Base-by-base conservation (phyloP, 1,140 invertebrate genomes). In the Cotesia chilonis region DNA sequence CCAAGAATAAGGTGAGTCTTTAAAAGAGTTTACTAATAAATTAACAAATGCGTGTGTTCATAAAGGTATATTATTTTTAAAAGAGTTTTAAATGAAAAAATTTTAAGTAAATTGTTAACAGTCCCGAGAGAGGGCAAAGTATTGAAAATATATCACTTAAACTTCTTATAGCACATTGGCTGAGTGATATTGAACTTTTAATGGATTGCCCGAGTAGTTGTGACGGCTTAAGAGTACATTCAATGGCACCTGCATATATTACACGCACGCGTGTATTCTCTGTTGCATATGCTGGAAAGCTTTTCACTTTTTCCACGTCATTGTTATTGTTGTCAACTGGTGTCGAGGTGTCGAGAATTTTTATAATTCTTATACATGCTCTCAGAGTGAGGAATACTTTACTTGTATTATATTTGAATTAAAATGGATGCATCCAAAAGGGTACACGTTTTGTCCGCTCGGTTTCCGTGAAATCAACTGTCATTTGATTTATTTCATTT, bases 171-270 rank as follows among this genome's bases (percentile, higher is more conserved):
- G 6, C 6, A 59, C 5, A 20, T 35, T 14, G 35, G 35, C 17
- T 61, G 60, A 59, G 57, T 68, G 71, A 75, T 73, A 77, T 73
- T 73, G 59, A 68, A 76, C 72, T 68, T 51, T 76, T 76, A 74
- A 77, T 77, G 73, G 76, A 77, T 77, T 74, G 74, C 65, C 68
- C 71, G 69, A 70, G 57, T 64, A 68, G 64, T 20, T 51, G 54
- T 41, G 38, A 59, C 41, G 41, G 41, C 60, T 38, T 65, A 67
- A 70, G 38, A 57, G 54, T 14, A 20, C 51, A 70, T 74, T 76
- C 73, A 71, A 76, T 74, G 68, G 57, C 70, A 70, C 72, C 73
- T 72, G 75, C 70, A 76, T 76, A 76, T 64, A 76, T 76, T 76
- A 76, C 70, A 76, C 54, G 65, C 59, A 59, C 70, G 55, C 60